A percentile compares a stretch with the other conserved stretches of the same genome.
phyloP scores from a whole-genome alignment of 2,797 vertebrate genomes.

The Liparis tanakae region DNA sequence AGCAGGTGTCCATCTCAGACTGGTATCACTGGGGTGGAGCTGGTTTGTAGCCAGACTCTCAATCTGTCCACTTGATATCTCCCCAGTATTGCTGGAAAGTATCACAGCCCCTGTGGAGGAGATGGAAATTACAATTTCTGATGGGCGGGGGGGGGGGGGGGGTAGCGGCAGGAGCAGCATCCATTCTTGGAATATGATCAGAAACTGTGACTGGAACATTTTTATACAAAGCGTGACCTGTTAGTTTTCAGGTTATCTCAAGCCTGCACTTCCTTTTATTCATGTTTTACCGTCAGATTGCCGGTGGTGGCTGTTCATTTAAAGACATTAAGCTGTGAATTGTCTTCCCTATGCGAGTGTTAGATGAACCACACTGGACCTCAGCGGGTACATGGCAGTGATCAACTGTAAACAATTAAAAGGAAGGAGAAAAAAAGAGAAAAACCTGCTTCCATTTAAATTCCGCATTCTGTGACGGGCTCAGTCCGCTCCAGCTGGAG shows the following conservation, averaged over 20 bases:
- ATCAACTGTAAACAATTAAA: slow-evolving; percentile 23
- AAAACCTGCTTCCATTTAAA: slow-evolving; percentile 67
- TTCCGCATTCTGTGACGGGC: slow-evolving; percentile 66
- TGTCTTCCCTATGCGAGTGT: slow-evolving; percentile 50
- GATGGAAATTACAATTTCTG: slow-evolving; percentile 77
- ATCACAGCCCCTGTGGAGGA: slow-evolving; percentile 66
- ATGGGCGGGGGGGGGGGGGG: slow-evolving; percentile 25
- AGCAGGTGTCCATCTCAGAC: slow-evolving; percentile 79
- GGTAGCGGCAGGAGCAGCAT: slow-evolving; percentile 62
- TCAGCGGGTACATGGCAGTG: slow-evolving; percentile 65
- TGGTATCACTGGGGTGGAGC: slow-evolving; percentile 61
- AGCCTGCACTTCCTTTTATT: slow-evolving; percentile 10
- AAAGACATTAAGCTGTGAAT: slow-evolving; percentile 59
- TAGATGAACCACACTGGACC: slow-evolving; percentile 59
- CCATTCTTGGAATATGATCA: slow-evolving; percentile 70
- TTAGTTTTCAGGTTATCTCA: slow-evolving; percentile 29
- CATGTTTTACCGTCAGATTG: slow-evolving; percentile 29
- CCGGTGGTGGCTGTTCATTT: slow-evolving; percentile 47
- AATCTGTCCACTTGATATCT: slow-evolving; percentile 80
- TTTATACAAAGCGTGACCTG: slow-evolving; percentile 62
- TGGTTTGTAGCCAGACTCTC: slow-evolving; percentile 74
- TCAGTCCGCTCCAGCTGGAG: slow-evolving; percentile 73
- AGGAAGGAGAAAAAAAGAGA: not conserved
- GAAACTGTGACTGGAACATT: slow-evolving; percentile 67
- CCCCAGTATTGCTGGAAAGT: slow-evolving; percentile 74